A percentile compares a stretch with the other conserved stretches of the same genome.
Evolutionary conservation across 2,888 invertebrate genomes (phyloP).

Genomic region (Pandemis corylana): DNA sequence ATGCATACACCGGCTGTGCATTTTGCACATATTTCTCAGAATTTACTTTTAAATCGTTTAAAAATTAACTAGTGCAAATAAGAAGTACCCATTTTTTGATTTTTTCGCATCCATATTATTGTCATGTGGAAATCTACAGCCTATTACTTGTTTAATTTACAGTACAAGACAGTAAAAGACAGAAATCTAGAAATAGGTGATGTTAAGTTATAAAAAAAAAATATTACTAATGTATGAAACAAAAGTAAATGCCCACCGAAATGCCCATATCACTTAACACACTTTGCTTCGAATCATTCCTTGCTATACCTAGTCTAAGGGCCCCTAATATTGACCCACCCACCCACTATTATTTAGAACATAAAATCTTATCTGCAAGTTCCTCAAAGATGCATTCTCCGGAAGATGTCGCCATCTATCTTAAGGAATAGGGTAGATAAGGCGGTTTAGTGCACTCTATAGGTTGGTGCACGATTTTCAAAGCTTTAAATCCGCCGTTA

Average conservation of each 20-base stretch:
- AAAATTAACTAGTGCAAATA: neutral
- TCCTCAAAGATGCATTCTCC: conserved; percentile 73
- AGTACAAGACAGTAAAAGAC: too few species aligned
- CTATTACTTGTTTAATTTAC: too few species aligned
- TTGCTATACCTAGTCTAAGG: conserved; percentile 20
- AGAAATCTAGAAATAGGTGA: too few species aligned
- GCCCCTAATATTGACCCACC: conserved; percentile 53
- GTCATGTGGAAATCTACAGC: too few species aligned
- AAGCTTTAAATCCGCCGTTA: conserved; percentile 64
- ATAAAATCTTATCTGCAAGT: conserved; percentile 72
- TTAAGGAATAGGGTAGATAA: conserved; percentile 77
- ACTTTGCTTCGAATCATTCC: neutral
- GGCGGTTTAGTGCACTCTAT: conserved; percentile 70
- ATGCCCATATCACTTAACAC: neutral
- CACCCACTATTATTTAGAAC: conserved; percentile 63
- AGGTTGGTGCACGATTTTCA: conserved; percentile 64
- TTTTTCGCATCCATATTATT: neutral
- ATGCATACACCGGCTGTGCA: neutral
- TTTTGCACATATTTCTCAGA: neutral
- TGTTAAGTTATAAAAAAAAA: neutral
- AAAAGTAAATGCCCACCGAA: neutral
- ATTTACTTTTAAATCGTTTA: neutral
- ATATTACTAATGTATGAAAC: neutral
- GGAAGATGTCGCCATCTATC: conserved; percentile 70
- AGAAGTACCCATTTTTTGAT: neutral